Evolutionary conservation across 23 tunicate species (phyloP), one percentile per base, ranked within the genome.

Genomic region (Trididemnum miniatum): DNA sequence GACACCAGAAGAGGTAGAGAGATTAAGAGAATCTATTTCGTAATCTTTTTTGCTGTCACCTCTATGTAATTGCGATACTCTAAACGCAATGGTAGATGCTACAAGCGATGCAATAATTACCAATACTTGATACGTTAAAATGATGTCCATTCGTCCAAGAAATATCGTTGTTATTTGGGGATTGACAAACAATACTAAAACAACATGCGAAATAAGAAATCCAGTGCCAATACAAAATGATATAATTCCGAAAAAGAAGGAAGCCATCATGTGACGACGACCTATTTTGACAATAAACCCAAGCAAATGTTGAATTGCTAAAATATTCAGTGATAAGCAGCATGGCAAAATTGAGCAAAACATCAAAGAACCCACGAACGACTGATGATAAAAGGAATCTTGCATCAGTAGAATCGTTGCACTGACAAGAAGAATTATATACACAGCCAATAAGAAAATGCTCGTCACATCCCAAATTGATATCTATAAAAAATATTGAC

Each of bases 81-180:
- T 31, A 32, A 4, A 4, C 9, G 32, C 3, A 5, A 32, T 24
- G 15, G 75, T 31, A 2, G 75, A 31, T 4, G n/a, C 7, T 31
- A 32, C n/a, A 30, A 67, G 2, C 7, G 75, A 67, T 2, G 25
- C 38, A 31, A 67, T 7, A 5, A 67, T 9, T 5, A 67, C 38
- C 32, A 33, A 31, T 7, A 32, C 38, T 7, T 30, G 75, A 32
- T 67, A 0, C 20, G 50, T 50, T 35, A 80, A 40, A 18, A 86
- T 79, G 35, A 78, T 23, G 24, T 65, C 84, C 71, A 86, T 78
- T 71, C 77, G 67, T 49, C 90, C 90, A 0, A 71, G 71, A 51
- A 86, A 69, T 15, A 86, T 0, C 3, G 79, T 49, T 0, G 77
- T n/a, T 29, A 86, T 31, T 67, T 78, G 90, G 15, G 90, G 90